A percentile compares a stretch with the other conserved stretches of the same genome.
Conservation (phyloP, 2,888 invertebrate genomes). For the Ferrisia virgata region DNA sequence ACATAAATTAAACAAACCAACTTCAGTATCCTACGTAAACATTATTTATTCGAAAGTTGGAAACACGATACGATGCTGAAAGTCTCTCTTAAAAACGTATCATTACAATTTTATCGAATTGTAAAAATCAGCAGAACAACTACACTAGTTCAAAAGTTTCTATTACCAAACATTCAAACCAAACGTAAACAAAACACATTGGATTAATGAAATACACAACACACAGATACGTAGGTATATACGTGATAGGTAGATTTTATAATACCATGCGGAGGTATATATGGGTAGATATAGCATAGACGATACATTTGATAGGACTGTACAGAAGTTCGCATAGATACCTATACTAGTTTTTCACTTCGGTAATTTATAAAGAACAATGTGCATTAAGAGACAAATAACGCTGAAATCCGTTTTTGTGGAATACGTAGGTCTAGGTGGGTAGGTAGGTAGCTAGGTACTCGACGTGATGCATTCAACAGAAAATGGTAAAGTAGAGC, state of each 20-base stretch:
- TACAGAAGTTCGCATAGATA: not conserved
- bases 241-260: not conserved
- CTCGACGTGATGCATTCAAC: conserved; percentile 7
- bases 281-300: not conserved
- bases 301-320: not conserved
- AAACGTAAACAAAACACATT: not conserved
- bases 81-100: not conserved
- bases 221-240: no score
- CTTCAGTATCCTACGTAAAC: not conserved
- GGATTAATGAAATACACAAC: not conserved
- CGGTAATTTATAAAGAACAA: not conserved
- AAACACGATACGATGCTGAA: not conserved
- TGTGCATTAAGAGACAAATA: not conserved
- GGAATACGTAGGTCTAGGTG: no score
- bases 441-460: no score
- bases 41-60: not conserved
- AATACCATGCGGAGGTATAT: not conserved
- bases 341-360: not conserved
- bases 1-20: no score
- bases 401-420: not conserved
- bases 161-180: not conserved
- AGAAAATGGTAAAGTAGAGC: conserved; percentile 2
- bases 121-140: not conserved
- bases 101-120: not conserved
- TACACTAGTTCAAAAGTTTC: not conserved